Base-by-base conservation (phyloP, 1,140 invertebrate species). In the Fopius arisanus region DNA sequence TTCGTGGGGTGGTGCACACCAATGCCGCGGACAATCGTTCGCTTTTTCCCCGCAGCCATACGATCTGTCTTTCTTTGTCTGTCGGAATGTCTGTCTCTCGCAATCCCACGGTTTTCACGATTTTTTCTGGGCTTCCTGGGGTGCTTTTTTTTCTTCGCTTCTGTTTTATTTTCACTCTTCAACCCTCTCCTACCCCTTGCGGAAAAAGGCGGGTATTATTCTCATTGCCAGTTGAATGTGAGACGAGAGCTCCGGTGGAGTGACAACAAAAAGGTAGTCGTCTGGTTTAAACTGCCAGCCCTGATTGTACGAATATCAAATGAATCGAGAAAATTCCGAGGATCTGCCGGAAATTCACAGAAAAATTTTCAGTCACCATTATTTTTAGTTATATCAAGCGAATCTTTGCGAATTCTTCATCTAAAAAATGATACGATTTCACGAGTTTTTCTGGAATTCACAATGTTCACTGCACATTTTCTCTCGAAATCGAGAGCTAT, bases 191-290 rank as follows among this genome's bases (percentile, higher is more conserved):
- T 43, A 12, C 41, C 41, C 10, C 16, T n/a, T 43, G 41, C 3
- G 3, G 41, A 43, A 43, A 43, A 43, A 43, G 16, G 16, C 41
- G 21, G 28, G 23, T 29, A 31, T 51, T 31, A 29, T 37, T 33
- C 19, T 23, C 54, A 33, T 12, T 40, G 16, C 23, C 37, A 23
- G 54, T n/a, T 70, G 29, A 70, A 23, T 63, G 16, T 29, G 5
- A 31, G 69, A 71, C 54, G 37, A 12, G 10, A 12, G 16, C 2
- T 3, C 16, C 3, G 6, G 33, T 63, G 33, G 59, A 63, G 62
- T 63, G 51, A 63, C 31, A 63, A 63, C 31, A 71, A 71, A 71
- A 63, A 26, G 51, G 54, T 37, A 71, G 33, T 23, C 28, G 67
- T 70, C 67, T 70, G 23, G 29, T 54, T 70, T 54, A 54, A 48